Evolutionary conservation across 2,888 invertebrate genomes (phyloP).

Genomic region (Drosophila tanythrix): DNA sequence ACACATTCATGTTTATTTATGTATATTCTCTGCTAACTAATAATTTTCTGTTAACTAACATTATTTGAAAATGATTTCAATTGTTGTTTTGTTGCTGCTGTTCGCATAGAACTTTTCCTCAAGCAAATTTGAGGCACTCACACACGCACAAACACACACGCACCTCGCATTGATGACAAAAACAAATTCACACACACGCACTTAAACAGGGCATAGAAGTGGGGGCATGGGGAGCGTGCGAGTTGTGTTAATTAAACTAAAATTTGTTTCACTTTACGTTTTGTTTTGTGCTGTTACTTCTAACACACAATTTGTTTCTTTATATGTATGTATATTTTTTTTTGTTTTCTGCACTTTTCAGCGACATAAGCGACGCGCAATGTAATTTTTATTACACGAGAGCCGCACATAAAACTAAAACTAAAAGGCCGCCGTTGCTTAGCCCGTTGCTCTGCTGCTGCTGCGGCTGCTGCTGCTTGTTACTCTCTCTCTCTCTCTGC

Average conservation of each 20-base stretch:
- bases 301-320: constrained; percentile 47
- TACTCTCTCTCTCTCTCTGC: constrained; percentile 31
- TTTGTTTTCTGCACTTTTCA: constrained; percentile 55
- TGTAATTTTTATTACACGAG: constrained; percentile 80
- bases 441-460: constrained; percentile 51
- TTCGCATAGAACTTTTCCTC: constrained; percentile 24
- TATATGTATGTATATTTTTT: constrained; percentile 41
- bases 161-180: constrained; percentile 5
- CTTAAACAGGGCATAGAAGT: constrained; percentile 13
- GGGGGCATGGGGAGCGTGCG: background rate
- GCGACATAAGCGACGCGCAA: constrained; percentile 69
- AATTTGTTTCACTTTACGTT: constrained; percentile 37
- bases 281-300: constrained; percentile 39
- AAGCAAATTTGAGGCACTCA: constrained; percentile 37
- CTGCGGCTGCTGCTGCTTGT: constrained; percentile 33
- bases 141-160: constrained; percentile 11
- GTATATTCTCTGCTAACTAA: constrained; percentile 1
- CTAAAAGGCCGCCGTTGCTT: constrained; percentile 75
- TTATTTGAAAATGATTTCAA: constrained; percentile 26
- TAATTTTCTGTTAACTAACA: constrained; percentile 22
- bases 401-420: constrained; percentile 77
- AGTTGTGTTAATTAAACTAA: constrained; percentile 47
- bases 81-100: constrained; percentile 29
- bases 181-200: constrained; percentile 32
- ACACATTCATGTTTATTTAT: constrained; percentile 6